Base-by-base conservation (phyloP, 2,113 vertebrate species). In the Phyllopteryx taeniolatus region DNA sequence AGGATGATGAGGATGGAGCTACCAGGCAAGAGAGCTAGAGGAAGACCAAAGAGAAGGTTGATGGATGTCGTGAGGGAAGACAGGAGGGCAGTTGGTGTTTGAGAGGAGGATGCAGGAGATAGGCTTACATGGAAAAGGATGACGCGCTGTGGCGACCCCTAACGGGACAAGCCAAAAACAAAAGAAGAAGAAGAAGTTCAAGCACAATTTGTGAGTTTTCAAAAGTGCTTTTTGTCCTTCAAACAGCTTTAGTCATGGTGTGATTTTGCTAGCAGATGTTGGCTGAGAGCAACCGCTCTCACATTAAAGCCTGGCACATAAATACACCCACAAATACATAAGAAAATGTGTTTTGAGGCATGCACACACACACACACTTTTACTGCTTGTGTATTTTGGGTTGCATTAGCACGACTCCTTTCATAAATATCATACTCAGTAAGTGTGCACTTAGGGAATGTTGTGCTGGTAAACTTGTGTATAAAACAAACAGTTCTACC, bases 191-290 rank as follows among this genome's bases (percentile, higher is more conserved):
- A 27, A 27, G 27, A 27, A 27, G 11, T 70, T 35, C 14, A 27
- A 62, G 22, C 43, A 51, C 66, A 35, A 67, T 74, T 14, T 73
- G 47, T 63, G 46, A 43, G 42, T 62, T 67, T 47, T 74, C 22
- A 67, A 62, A 62, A 62, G 14, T 53, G 9, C 42, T 56, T 76
- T 64, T 60, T 8, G 44, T 67, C 65, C 19, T 22, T 65, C 60
- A 70, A 70, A 62, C 49, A 72, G 71, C 20, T 46, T 74, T 13
- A 35, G 33, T 53, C 33, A n/a, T 35, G 17, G 49, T 60, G n/a
- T 72, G 51, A 27, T 53, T 72, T 59, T 72, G 62, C 14, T 54
- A 73, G 51, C 62, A 76, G 70, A 71, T 65, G 57, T 57, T 71
- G 69, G 51, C 17, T 66, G 54, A 67, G 69, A 70, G 67, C 54